These are phyloP conservation scores for Lomographa bimaculata DNA, from an alignment of 2,888 invertebrate genomes.

Conservation along the genomic window DNA sequence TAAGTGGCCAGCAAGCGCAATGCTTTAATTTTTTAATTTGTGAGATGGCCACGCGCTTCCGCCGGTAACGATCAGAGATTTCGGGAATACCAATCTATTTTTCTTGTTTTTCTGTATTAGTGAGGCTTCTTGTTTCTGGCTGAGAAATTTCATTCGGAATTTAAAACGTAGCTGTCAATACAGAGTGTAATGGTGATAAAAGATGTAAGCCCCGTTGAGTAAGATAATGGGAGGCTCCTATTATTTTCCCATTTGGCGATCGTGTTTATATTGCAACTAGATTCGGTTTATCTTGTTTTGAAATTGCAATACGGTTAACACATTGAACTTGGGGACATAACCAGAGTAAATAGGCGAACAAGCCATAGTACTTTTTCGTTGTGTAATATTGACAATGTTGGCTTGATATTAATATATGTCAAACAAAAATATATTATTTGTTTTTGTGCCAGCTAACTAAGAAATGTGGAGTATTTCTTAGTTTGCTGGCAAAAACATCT, in stretches of 20 bases:
- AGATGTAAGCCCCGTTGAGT: conserved; percentile 44
- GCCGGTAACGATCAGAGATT: conserved; percentile 40
- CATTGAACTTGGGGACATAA: conserved; percentile 11
- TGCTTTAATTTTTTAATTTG: conserved; percentile 72
- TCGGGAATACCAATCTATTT: conserved; percentile 4
- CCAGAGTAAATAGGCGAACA: too few species aligned
- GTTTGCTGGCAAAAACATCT: too few species aligned
- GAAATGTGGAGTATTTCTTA: too few species aligned
- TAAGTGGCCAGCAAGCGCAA: conserved; percentile 73
- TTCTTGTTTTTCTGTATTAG: too few species aligned
- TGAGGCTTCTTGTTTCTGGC: conserved; percentile 1
- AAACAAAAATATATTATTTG: too few species aligned
- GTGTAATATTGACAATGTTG: too few species aligned
- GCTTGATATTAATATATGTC: too few species aligned
- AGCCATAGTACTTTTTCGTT: too few species aligned
- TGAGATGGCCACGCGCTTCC: conserved; percentile 65
- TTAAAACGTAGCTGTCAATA: conserved; percentile 39
- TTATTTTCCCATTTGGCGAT: conserved; percentile 48
- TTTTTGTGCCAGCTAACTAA: too few species aligned
- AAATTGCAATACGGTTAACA: conserved; percentile 32
- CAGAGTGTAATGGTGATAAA: conserved; percentile 44
- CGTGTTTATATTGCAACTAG: conserved; percentile 43
- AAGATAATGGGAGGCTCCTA: conserved; percentile 41
- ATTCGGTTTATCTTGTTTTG: conserved; percentile 42
- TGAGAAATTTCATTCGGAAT: conserved; percentile 15